phyloP scores from a whole-genome alignment of 2,113 vertebrate species.

The Corythornis madagascariensis region DNA sequence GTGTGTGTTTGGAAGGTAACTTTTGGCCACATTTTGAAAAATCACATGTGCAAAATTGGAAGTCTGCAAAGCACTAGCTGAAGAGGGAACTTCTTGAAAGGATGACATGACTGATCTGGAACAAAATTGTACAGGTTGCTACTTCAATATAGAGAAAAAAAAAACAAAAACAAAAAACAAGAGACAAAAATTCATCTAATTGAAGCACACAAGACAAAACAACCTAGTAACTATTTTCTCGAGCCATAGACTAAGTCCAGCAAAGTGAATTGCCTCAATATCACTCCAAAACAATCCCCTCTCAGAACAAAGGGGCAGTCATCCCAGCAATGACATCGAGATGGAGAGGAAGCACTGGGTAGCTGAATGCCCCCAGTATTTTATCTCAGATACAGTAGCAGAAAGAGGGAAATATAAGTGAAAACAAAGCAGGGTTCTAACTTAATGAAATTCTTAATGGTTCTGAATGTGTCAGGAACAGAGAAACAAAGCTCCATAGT shows the following conservation, averaged over 20 bases:
- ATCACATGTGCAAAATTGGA: slow-evolving; percentile 99
- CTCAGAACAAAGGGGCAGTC: not conserved
- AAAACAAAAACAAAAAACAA: not conserved
- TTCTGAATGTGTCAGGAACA: not conserved
- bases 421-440: not conserved
- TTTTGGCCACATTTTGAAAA: slow-evolving; percentile 98
- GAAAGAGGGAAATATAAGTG: not conserved
- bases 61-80: slow-evolving; percentile 84
- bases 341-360: not conserved
- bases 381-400: not conserved
- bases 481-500: not conserved
- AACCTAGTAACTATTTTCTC: not conserved
- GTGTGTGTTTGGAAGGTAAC: slow-evolving; percentile 92
- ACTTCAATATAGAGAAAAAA: not conserved
- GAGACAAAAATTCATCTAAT: not conserved
- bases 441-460: not conserved
- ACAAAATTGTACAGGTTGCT: slow-evolving; percentile 31
- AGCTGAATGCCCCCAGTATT: not conserved
- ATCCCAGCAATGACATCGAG: not conserved
- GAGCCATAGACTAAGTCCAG: not conserved
- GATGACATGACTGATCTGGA: slow-evolving; percentile 85
- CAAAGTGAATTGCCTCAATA: not conserved
- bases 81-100: slow-evolving; percentile 83
- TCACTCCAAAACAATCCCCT: not conserved
- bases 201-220: not conserved